Evolutionary conservation across 2,797 vertebrate species (phyloP), one percentile per base, ranked within the genome.

Genomic region (Carapus acus): DNA sequence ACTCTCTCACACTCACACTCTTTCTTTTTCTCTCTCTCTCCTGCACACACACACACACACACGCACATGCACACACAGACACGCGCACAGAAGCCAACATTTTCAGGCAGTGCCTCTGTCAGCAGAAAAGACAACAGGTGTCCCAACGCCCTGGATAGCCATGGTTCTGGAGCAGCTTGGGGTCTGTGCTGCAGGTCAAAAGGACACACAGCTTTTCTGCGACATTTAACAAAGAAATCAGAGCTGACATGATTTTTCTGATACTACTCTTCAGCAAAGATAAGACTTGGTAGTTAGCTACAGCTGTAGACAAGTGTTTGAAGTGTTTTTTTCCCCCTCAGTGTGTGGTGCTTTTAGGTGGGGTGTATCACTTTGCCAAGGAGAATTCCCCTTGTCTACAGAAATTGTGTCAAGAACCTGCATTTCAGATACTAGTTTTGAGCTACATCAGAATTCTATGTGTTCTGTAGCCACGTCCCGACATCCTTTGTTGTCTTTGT

Each of bases 121-220:
- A 67, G 71, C 69, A 64, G 44, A 57, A 40, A 6, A 5, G 29
- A 57, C 53, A 56, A 69, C 58, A 71, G 59, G 61, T 76, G 61
- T 24, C 24, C 19, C 12, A 13, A 16, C n/a, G 45, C 52, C 17
- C 29, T 7, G 31, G 14, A 37, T 21, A 16, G 64, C 59, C 49
- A 13, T 17, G 36, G 43, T 58, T 15, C 40, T 15, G 49, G 34
- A 55, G 24, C 18, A 49, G 50, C 51, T 60, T 1, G 1, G 34
- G 23, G 43, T 51, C 24, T n/a, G 43, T 34, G 2, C 19, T 20
- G 44, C 9, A 43, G 47, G 69, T 66, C 58, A 74, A 63, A 64
- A 27, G 39, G 55, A 50, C 56, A 49, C 1, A 2, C 23, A 14
- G 47, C 37, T 16, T 20, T 43, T 33, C 13, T 16, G 11, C n/a